Evolutionary conservation across 2,113 vertebrate genomes (phyloP).

Genomic region (Holacanthus passer): DNA sequence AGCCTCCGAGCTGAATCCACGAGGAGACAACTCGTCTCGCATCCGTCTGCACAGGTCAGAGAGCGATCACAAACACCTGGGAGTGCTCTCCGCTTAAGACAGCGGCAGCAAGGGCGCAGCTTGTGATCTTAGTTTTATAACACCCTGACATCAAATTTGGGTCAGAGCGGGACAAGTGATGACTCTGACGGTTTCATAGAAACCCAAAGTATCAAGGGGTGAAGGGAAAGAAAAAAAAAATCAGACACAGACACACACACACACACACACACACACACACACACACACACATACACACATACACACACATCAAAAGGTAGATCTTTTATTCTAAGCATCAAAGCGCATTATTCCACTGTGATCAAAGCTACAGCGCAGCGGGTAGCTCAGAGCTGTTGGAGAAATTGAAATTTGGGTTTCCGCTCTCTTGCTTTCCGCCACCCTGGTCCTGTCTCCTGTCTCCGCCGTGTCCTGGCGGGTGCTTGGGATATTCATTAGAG

Average conservation of each 20-base stretch:
- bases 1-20: slow-evolving; percentile 15
- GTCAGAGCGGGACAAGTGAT: slow-evolving; percentile 60
- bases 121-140: slow-evolving; percentile 64
- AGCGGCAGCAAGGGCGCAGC: neutral
- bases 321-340: slow-evolving; percentile 79
- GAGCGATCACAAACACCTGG: slow-evolving; percentile 19
- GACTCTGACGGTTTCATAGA: slow-evolving; percentile 60
- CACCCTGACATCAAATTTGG: slow-evolving; percentile 56
- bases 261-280: too few species aligned
- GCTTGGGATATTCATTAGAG: slow-evolving; percentile 46
- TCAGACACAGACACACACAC: slow-evolving; percentile 20
- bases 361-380: slow-evolving; percentile 71
- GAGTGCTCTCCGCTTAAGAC: slow-evolving; percentile 6
- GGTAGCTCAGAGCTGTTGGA: slow-evolving; percentile 67
- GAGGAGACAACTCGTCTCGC: neutral
- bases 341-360: slow-evolving; percentile 72
- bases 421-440: slow-evolving; percentile 49
- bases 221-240: neutral
- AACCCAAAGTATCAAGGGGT: slow-evolving; percentile 36
- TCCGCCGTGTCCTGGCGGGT: slow-evolving; percentile 1
- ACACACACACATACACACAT: too few species aligned
- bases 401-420: slow-evolving; percentile 74
- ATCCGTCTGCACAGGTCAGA: slow-evolving; percentile 10
- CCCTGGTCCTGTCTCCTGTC: slow-evolving; percentile 32
- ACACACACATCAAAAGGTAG: slow-evolving; percentile 74